Conservation (phyloP, 1,140 invertebrate species). For the Dendroctonus valens region DNA sequence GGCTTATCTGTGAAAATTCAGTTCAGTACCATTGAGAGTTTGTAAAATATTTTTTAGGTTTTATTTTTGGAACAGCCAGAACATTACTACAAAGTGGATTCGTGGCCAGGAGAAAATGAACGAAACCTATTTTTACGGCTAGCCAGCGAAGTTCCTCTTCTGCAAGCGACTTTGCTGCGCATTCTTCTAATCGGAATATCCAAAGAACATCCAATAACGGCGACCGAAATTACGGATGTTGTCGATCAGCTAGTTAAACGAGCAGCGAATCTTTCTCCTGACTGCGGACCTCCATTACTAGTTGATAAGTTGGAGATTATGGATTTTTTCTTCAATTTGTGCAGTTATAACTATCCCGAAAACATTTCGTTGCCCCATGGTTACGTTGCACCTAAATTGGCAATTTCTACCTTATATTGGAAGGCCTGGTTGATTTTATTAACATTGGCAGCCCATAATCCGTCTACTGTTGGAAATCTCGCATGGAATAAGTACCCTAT, state of each 20-base stretch:
- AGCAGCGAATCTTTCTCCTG: conserved; percentile 71
- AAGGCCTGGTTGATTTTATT: conserved; percentile 90
- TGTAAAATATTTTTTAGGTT: conserved; percentile 49
- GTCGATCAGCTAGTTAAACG: conserved; percentile 81
- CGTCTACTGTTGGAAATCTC: conserved; percentile 76
- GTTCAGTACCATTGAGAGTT: background rate
- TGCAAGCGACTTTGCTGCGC: conserved; percentile 78
- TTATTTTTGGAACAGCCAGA: conserved; percentile 83
- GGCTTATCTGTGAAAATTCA: background rate
- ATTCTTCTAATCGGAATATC: conserved; percentile 81
- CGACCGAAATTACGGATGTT: conserved; percentile 82
- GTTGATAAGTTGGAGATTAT: conserved; percentile 84
- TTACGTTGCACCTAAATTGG: conserved; percentile 84
- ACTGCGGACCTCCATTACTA: conserved; percentile 64
- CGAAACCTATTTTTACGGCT: conserved; percentile 74
- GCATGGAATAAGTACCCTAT: conserved; percentile 93
- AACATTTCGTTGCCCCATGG: conserved; percentile 84
- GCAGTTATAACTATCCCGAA: conserved; percentile 89
- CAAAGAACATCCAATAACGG: conserved; percentile 79
- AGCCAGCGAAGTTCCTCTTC: conserved; percentile 82
- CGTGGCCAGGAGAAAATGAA: conserved; percentile 90
- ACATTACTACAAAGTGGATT: conserved; percentile 87
- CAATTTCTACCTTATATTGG: conserved; percentile 91
- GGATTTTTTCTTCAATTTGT: conserved; percentile 86
- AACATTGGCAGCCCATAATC: conserved; percentile 90